A percentile compares a stretch with the other conserved stretches of the same genome.
Conservation (phyloP, 2,113 vertebrate genomes). For the Xiphophorus maculatus region DNA sequence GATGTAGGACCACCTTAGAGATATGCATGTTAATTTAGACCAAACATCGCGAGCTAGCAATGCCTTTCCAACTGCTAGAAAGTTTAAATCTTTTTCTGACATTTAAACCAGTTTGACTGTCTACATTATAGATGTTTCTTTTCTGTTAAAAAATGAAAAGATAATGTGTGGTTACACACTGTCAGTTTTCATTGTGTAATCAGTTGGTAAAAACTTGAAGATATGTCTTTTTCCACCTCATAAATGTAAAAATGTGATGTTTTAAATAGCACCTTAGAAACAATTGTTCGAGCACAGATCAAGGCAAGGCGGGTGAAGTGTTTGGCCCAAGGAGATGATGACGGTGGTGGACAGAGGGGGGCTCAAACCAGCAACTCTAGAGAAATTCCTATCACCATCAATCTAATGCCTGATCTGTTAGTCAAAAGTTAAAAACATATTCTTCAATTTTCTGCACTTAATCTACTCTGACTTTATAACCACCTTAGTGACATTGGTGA, state of each 20-base stretch:
- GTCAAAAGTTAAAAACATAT: no score
- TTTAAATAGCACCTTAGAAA: no score
- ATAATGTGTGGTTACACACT: not conserved
- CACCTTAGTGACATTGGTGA: not conserved
- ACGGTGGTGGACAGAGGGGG: no score
- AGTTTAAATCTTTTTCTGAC: not conserved
- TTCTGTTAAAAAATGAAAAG: not conserved
- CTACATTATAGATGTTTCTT: not conserved
- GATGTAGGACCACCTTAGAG: no score
- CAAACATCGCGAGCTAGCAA: not conserved
- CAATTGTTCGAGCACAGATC: not conserved
- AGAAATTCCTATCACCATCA: no score
- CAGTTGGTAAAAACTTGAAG: not conserved
- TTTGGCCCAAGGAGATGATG: no score
- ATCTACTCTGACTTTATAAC: not conserved
- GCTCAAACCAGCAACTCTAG: no score
- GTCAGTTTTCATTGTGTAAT: not conserved
- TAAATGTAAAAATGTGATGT: not conserved
- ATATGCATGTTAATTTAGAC: not conserved
- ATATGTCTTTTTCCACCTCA: not conserved
- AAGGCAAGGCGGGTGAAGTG: no score
- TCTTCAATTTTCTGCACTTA: not conserved
- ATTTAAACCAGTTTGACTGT: not conserved
- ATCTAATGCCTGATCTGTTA: no score
- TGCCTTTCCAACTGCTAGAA: not conserved